These are phyloP conservation scores for Bettongia penicillata DNA, from an alignment of 2,113 vertebrate genomes.

Conservation along the genomic window DNA sequence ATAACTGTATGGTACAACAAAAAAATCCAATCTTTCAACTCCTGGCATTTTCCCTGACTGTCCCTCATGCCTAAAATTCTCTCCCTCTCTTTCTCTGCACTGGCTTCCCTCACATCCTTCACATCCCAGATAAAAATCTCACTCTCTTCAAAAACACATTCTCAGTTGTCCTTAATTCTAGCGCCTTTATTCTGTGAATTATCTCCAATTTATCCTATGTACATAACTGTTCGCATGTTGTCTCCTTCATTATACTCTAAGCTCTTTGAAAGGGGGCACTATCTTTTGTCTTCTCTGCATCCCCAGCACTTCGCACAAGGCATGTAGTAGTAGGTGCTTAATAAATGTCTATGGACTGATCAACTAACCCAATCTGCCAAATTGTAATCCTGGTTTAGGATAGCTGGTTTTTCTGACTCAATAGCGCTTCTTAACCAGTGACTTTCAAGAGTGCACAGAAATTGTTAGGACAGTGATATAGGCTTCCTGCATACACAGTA, in stretches of 20 bases:
- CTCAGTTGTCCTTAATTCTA: neutral
- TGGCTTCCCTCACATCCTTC: neutral
- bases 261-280: no score
- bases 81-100: neutral
- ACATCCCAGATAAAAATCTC: neutral
- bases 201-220: neutral
- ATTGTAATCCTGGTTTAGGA: slow-evolving; percentile 1
- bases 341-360: neutral
- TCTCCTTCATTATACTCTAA: neutral
- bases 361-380: neutral
- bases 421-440: slow-evolving; percentile 1
- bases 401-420: neutral
- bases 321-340: no score
- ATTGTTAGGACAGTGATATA: neutral
- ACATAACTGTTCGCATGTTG: neutral
- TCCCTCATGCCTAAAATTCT: neutral
- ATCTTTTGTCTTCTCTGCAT: neutral
- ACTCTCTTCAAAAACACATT: neutral
- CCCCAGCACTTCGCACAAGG: neutral
- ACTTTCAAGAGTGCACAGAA: slow-evolving; percentile 36
- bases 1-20: neutral
- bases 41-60: neutral
- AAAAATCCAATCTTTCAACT: neutral
- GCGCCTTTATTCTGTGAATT: neutral
- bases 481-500: neutral